Evolutionary conservation across 1,140 invertebrate species (phyloP).

Genomic region (Drosophila bipectinata): DNA sequence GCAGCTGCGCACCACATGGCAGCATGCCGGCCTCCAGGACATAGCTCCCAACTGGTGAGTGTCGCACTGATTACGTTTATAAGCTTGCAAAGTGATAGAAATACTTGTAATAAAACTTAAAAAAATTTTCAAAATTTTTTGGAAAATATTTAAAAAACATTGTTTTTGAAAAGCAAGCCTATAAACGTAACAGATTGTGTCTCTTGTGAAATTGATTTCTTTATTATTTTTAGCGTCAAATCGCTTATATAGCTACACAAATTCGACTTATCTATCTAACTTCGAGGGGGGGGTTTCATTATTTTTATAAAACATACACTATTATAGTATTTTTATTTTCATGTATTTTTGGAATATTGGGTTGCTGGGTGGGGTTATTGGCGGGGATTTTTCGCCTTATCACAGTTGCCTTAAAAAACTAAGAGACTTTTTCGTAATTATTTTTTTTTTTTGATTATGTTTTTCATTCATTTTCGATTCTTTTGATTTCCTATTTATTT

Average conservation of each 20-base stretch:
- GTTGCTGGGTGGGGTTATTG: slow-evolving; percentile 27
- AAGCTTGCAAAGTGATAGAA: background rate
- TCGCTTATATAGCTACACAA: slow-evolving; percentile 46
- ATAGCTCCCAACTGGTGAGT: slow-evolving; percentile 80
- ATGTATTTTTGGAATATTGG: background rate
- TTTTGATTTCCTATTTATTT: slow-evolving; percentile 25
- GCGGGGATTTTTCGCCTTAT: slow-evolving; percentile 41
- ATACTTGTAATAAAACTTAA: too few species aligned
- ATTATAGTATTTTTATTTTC: slow-evolving; percentile 11
- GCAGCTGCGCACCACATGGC: slow-evolving; percentile 88
- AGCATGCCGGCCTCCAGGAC: slow-evolving; percentile 63
- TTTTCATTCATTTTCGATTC: slow-evolving; percentile 44
- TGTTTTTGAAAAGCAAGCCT: background rate
- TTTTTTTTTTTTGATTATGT: background rate
- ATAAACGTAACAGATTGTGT: slow-evolving; percentile 2
- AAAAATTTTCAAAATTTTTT: background rate
- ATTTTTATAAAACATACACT: slow-evolving; percentile 9
- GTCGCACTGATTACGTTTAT: slow-evolving; percentile 8
- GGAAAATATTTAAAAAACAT: background rate
- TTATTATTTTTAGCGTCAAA: slow-evolving; percentile 26
- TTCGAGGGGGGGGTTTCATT: slow-evolving; percentile 1
- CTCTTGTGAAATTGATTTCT: slow-evolving; percentile 14
- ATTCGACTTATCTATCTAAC: slow-evolving; percentile 23
- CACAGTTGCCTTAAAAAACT: slow-evolving; percentile 63
- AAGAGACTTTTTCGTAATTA: slow-evolving; percentile 12